These are phyloP conservation scores for Phocoena phocoena DNA, from an alignment of 2,113 vertebrate species.

Conservation along the genomic window DNA sequence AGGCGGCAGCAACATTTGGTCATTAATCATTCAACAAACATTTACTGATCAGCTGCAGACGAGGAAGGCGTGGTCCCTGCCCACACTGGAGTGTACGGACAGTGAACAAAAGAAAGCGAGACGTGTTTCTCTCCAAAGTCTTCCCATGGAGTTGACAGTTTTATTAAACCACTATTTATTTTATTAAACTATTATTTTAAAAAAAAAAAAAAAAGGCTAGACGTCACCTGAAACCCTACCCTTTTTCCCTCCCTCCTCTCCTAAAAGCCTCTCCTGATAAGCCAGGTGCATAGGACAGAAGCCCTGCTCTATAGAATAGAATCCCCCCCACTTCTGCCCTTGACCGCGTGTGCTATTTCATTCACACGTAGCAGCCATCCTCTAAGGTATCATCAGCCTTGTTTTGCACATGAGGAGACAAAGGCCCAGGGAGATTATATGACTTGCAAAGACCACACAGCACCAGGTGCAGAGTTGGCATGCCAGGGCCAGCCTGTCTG, in stretches of 20 bases:
- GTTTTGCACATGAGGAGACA: not conserved
- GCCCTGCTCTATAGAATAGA: not conserved
- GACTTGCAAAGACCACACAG: not conserved
- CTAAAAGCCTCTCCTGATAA: not conserved
- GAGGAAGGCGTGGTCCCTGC: accelerated
- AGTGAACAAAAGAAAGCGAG: not conserved
- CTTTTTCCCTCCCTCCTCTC: not conserved
- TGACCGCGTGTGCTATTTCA: accelerated
- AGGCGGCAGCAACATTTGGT: not conserved
- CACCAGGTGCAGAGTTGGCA: not conserved
- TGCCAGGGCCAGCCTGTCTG: not conserved
- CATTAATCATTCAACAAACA: not conserved
- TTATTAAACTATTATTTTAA: too few species aligned
- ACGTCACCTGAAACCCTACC: too few species aligned
- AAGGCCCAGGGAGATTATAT: not conserved
- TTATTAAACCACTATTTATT: not conserved
- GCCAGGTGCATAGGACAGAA: accelerated
- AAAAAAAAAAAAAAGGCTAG: not conserved
- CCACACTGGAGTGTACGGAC: not conserved
- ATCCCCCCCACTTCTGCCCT: accelerated
- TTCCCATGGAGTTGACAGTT: not conserved
- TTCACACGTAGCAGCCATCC: not conserved
- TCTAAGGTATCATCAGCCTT: too few species aligned
- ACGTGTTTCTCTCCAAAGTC: not conserved
- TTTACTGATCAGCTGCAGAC: not conserved